Evolutionary conservation across 53 echinoderm and acorn worm genomes (phyloP).

Genomic region (Crossaster papposus): DNA sequence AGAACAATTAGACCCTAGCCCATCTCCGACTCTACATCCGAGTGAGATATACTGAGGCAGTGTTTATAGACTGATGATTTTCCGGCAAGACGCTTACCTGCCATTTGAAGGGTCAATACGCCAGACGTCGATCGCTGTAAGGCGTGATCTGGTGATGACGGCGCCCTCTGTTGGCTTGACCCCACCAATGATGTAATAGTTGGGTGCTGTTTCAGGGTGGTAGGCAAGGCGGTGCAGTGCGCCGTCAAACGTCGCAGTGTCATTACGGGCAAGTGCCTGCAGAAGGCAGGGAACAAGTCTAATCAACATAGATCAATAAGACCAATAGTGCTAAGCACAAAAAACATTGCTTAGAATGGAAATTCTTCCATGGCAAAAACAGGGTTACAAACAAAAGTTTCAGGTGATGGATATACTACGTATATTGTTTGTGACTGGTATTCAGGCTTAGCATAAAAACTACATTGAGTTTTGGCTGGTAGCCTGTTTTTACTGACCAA

Average conservation of each 20-base stretch:
- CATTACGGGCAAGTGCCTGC: slow-evolving; percentile 19
- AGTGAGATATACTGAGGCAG: neutral
- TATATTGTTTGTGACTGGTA: too few relatives aligned
- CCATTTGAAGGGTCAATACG: slow-evolving; percentile 56
- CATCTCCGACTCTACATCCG: too few relatives aligned
- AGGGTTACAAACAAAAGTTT: too few relatives aligned
- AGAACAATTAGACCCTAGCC: too few relatives aligned
- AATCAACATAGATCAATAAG: neutral
- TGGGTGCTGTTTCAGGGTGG: slow-evolving; percentile 68
- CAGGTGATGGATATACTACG: too few relatives aligned
- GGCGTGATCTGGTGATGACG: slow-evolving; percentile 79
- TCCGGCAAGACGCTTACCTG: slow-evolving; percentile 28
- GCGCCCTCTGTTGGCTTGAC: slow-evolving; percentile 77
- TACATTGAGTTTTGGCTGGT: too few relatives aligned
- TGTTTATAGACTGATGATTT: neutral
- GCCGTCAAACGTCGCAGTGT: slow-evolving; percentile 36
- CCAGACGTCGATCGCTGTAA: slow-evolving; percentile 76
- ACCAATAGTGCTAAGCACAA: too few relatives aligned
- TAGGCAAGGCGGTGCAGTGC: slow-evolving; percentile 46
- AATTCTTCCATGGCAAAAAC: too few relatives aligned
- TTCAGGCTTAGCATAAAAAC: too few relatives aligned
- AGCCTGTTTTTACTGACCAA: too few relatives aligned
- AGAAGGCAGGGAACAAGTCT: neutral
- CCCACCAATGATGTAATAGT: slow-evolving; percentile 86
- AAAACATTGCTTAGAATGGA: too few relatives aligned